Conservation (phyloP, 2,113 vertebrate species). For the Cephalopterus ornatus region DNA sequence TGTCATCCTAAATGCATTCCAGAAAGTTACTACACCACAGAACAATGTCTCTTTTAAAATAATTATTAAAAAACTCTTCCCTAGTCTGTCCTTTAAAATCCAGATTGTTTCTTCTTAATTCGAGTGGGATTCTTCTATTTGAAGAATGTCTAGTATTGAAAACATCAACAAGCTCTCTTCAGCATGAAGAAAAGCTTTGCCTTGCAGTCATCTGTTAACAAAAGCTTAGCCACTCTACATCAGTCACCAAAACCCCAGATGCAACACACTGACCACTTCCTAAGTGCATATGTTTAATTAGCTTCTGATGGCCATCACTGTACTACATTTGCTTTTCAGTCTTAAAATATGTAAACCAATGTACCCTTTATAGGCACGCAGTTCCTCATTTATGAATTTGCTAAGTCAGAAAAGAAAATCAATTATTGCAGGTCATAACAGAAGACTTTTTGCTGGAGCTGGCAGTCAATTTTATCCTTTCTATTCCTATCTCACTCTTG, state of each 20-base stretch:
- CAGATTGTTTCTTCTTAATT: background rate
- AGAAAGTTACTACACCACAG: background rate
- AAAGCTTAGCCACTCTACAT: background rate
- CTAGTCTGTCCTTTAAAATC: background rate
- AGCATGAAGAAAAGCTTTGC: background rate
- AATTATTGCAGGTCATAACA: background rate
- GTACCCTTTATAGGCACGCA: background rate
- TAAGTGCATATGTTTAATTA: background rate
- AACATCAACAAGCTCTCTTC: background rate
- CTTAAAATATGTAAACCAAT: background rate
- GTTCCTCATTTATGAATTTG: background rate
- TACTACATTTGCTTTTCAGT: background rate
- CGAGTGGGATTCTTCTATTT: background rate
- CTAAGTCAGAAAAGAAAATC: background rate
- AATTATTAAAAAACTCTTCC: background rate
- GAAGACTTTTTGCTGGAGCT: background rate
- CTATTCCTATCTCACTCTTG: background rate
- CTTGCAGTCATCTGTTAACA: background rate
- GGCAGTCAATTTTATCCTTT: background rate
- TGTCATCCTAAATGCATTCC: background rate
- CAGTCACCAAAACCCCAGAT: background rate
- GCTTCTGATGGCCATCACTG: background rate
- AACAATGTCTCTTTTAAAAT: background rate
- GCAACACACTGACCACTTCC: background rate
- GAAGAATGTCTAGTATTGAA: background rate